Percentiles rank a stretch among this genome's conserved stretches.
Evolutionary conservation across 2,113 vertebrate genomes (phyloP).

Genomic region (Otus sunia): DNA sequence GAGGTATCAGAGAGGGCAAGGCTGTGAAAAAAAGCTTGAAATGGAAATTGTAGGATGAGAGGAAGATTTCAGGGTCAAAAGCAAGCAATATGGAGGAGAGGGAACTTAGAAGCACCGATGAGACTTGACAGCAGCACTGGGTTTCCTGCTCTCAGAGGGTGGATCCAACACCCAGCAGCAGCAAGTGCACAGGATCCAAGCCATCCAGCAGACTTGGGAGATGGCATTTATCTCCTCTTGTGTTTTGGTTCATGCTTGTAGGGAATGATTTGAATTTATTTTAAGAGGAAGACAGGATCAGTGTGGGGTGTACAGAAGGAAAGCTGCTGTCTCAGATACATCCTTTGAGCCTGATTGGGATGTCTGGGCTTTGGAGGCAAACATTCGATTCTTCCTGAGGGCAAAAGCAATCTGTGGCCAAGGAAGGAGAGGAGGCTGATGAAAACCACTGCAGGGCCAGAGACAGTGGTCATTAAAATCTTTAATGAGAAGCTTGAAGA

Average conservation of each 20-base stretch:
- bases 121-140: background rate
- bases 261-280: background rate
- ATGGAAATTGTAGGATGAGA: background rate
- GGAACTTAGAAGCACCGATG: background rate
- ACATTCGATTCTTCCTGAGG: background rate
- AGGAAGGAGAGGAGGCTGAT: background rate
- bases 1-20: background rate
- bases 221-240: background rate
- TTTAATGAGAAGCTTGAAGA: background rate
- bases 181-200: fast-evolving
- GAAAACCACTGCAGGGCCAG: background rate
- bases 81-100: background rate
- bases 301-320: background rate
- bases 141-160: fast-evolving
- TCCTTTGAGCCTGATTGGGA: background rate
- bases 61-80: background rate
- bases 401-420: background rate
- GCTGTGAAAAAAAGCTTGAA: background rate
- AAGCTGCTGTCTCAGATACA: background rate
- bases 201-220: background rate
- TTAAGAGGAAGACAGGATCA: background rate
- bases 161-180: background rate
- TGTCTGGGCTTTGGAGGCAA: background rate
- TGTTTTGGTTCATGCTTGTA: background rate
- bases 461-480: background rate